These are phyloP conservation scores for Hemibagrus wyckioides DNA, from an alignment of 2,113 vertebrate genomes.

Conservation along the genomic window DNA sequence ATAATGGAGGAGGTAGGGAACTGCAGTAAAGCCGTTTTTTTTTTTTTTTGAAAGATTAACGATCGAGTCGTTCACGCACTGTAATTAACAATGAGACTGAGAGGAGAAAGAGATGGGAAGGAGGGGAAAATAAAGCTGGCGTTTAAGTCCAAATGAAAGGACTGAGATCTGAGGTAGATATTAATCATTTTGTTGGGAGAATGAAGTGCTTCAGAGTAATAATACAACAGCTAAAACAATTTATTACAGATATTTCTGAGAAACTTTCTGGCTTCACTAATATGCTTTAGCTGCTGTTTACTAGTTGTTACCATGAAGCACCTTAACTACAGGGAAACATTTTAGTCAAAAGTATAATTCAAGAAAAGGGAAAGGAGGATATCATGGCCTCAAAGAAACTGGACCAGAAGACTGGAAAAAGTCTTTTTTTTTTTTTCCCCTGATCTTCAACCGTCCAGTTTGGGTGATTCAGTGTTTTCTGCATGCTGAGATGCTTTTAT, in stretches of 20 bases:
- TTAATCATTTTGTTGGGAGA: conserved; percentile 29
- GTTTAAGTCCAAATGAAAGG: conserved; percentile 47
- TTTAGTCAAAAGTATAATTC: conserved; percentile 6
- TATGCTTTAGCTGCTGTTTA: background rate
- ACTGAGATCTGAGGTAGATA: conserved; percentile 23
- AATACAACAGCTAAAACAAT: background rate
- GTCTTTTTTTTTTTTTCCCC: background rate
- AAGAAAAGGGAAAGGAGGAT: background rate
- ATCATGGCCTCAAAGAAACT: background rate
- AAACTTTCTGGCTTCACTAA: background rate
- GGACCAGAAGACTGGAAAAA: no score
- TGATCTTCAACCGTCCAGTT: no score
- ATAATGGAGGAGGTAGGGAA: conserved; percentile 77
- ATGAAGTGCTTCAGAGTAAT: background rate
- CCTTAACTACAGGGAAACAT: background rate
- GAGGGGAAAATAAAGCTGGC: conserved; percentile 54
- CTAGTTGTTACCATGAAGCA: conserved; percentile 10
- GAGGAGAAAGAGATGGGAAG: conserved; percentile 51
- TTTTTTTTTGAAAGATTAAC: conserved; percentile 81
- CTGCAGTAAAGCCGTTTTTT: conserved; percentile 76
- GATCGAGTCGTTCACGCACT: conserved; percentile 68
- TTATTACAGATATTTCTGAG: background rate
- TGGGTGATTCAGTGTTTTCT: background rate
- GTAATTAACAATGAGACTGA: conserved; percentile 76
- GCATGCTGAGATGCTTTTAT: background rate